Evolutionary conservation across 2,113 vertebrate species (phyloP).

Genomic region (Lepus americanus): DNA sequence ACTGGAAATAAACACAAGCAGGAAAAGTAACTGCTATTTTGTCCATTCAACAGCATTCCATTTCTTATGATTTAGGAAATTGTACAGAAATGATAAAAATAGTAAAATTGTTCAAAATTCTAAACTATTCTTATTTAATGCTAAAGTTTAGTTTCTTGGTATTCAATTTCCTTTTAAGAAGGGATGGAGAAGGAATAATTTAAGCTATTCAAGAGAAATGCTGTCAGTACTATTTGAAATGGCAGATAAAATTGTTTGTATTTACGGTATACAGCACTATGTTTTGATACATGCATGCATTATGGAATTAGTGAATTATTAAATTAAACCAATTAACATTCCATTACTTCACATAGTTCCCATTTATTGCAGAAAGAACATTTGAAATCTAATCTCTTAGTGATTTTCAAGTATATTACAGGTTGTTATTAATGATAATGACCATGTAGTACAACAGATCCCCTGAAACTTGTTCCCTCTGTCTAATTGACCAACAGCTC

Average conservation of each 20-base stretch:
- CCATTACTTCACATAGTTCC: not conserved
- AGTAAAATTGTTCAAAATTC: not conserved
- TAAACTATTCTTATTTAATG: conserved; percentile 24
- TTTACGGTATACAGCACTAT: not conserved
- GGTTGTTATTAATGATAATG: not conserved
- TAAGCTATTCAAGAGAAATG: conserved; percentile 26
- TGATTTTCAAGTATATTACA: not conserved
- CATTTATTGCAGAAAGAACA: not conserved
- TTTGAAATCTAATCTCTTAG: not conserved
- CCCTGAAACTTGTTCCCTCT: not conserved
- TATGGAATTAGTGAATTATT: not conserved
- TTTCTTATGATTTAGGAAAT: not conserved
- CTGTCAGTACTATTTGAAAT: not conserved
- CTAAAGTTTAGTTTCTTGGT: not conserved
- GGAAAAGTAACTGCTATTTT: not conserved
- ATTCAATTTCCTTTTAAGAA: conserved; percentile 18
- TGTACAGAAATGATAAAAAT: not conserved
- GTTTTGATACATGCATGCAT: not conserved
- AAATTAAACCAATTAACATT: not conserved
- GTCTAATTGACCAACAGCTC: not conserved
- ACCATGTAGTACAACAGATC: not conserved
- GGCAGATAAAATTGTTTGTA: not conserved
- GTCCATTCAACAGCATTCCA: not conserved
- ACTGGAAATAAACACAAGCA: not conserved
- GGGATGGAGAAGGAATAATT: not conserved